A percentile compares a stretch with the other conserved stretches of the same genome.
These are phyloP conservation scores for Abscondita cerata DNA, from an alignment of 2,888 invertebrate species.

Conservation along the genomic window DNA sequence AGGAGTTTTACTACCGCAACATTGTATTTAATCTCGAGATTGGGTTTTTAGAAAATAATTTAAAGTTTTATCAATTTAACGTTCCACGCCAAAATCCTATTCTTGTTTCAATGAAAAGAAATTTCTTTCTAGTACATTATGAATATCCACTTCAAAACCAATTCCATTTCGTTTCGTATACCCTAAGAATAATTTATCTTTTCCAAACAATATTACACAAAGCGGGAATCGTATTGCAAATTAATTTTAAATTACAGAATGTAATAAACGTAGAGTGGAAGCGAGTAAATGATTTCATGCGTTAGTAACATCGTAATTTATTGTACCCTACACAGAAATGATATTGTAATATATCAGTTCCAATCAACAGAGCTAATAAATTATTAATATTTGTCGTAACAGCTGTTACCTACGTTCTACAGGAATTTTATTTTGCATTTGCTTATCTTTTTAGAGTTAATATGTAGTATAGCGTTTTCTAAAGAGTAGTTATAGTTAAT, in stretches of 20 bases:
- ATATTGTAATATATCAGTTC: conserved; percentile 33
- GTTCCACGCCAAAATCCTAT: neutral
- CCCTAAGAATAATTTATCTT: conserved; percentile 34
- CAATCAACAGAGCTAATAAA: conserved; percentile 31
- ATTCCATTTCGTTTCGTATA: conserved; percentile 34
- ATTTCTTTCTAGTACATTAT: conserved; percentile 29
- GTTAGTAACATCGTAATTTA: conserved; percentile 33
- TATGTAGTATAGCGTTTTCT: no score
- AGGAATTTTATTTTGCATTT: no score
- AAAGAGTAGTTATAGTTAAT: no score
- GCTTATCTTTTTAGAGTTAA: no score
- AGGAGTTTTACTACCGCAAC: neutral
- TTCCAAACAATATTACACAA: conserved; percentile 35
- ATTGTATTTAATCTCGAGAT: neutral
- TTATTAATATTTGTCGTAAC: conserved; percentile 30
- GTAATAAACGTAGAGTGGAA: conserved; percentile 34
- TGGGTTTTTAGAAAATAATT: neutral
- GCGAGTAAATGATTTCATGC: conserved; percentile 36
- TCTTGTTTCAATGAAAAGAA: conserved; percentile 26
- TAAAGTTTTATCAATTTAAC: neutral
- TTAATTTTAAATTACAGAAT: conserved; percentile 36
- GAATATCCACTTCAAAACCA: conserved; percentile 35
- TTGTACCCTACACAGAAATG: conserved; percentile 31
- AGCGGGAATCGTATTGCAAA: conserved; percentile 35
- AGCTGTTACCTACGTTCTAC: conserved; percentile 18